Conservation (phyloP, 2,797 vertebrate species). For the Pantherophis alleghaniensis region DNA sequence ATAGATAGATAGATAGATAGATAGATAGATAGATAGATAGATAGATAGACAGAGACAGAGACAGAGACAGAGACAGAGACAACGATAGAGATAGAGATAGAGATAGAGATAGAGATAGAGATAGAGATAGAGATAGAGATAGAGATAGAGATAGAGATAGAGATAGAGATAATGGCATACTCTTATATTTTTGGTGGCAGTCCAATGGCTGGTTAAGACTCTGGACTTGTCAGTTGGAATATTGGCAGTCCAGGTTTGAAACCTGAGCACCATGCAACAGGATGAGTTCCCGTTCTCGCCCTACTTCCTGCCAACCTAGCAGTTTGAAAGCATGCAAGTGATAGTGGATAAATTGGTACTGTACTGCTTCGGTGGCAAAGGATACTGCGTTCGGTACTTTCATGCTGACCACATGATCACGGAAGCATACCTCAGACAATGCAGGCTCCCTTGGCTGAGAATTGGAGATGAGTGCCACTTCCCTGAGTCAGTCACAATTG, state of each 20-base stretch:
- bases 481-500: neutral
- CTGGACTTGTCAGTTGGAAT: neutral
- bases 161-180: neutral
- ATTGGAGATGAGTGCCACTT: neutral
- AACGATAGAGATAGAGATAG: too few species aligned
- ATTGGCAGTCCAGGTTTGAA: neutral
- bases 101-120: too few species aligned
- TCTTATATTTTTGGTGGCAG: neutral
- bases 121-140: too few species aligned
- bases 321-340: neutral
- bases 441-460: neutral
- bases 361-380: neutral
- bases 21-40: too few species aligned
- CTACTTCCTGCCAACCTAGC: neutral
- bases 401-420: neutral
- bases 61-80: too few species aligned
- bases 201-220: neutral
- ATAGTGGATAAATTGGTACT: neutral
- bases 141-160: too few species aligned
- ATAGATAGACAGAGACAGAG: too few species aligned
- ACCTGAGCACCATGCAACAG: neutral
- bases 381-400: neutral
- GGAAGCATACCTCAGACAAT: neutral
- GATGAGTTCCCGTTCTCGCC: neutral
- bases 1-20: too few species aligned